These are phyloP conservation scores for Eulemur rubriventer DNA, from an alignment of 2,797 vertebrate genomes.

Conservation along the genomic window DNA sequence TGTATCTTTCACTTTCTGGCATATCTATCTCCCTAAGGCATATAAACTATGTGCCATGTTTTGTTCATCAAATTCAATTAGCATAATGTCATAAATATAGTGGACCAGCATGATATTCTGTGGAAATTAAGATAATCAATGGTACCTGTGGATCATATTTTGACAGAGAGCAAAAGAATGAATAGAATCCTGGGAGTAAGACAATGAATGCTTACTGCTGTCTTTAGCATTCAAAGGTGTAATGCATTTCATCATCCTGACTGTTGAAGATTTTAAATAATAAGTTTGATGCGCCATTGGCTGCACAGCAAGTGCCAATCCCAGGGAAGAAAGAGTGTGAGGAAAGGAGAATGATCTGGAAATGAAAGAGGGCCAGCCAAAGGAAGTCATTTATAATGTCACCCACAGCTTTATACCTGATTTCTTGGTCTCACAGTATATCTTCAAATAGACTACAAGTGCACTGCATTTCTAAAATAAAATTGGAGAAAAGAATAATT, in stretches of 20 bases:
- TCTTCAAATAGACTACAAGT: not conserved
- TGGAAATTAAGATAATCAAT: constrained; percentile 1
- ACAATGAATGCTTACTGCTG: not conserved
- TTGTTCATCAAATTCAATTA: not conserved
- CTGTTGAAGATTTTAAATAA: not conserved
- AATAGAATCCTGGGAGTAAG: not conserved
- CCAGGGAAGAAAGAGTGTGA: not conserved
- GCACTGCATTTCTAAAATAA: not conserved
- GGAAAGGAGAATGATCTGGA: not conserved
- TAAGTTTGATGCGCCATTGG: not conserved
- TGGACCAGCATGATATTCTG: not conserved
- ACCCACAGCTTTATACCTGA: not conserved
- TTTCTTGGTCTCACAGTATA: not conserved
- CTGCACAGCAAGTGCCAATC: not conserved
- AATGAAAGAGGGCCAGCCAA: not conserved
- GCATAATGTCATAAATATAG: not conserved
- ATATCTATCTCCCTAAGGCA: not conserved
- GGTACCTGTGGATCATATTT: not conserved
- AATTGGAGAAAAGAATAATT: not conserved
- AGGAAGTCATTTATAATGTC: not conserved
- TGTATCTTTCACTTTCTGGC: not conserved
- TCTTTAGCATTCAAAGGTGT: not conserved
- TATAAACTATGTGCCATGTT: not conserved
- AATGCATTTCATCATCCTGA: not conserved
- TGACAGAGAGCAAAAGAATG: not conserved